Evolutionary conservation across 2,113 vertebrate genomes (phyloP).

Genomic region (Perca flavescens): DNA sequence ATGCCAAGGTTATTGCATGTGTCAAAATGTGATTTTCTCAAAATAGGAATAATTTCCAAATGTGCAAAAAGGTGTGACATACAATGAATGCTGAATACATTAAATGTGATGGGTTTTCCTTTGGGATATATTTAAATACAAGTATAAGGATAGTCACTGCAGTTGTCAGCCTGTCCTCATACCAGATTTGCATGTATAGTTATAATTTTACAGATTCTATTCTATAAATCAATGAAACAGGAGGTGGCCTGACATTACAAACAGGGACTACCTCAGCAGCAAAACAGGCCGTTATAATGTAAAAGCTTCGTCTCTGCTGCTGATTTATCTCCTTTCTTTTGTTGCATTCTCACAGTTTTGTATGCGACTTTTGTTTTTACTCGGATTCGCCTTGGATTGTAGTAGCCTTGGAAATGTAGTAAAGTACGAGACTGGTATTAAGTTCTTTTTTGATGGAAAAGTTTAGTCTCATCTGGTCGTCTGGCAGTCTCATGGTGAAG

Average conservation of each 20-base stretch:
- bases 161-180: constrained; percentile 39
- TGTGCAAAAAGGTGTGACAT: constrained; percentile 43
- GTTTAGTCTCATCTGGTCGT: no score
- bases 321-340: no score
- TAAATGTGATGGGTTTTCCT: constrained; percentile 45
- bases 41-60: constrained; percentile 34
- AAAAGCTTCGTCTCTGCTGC: no score
- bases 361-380: no score
- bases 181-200: constrained; percentile 25
- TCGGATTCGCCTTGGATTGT: no score
- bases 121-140: not conserved
- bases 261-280: not conserved
- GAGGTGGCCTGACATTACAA: constrained; percentile 14
- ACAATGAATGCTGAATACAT: constrained; percentile 16
- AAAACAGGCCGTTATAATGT: not conserved
- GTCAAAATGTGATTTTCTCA: constrained; percentile 41
- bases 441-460: no score
- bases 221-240: constrained; percentile 24
- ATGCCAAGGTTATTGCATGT: constrained; percentile 17
- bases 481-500: no score
- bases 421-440: no score
- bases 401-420: no score
- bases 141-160: constrained; percentile 9
- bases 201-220: constrained; percentile 4
- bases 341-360: no score